phyloP scores from a whole-genome alignment of 2,113 vertebrate species.

The Rhineura floridana region DNA sequence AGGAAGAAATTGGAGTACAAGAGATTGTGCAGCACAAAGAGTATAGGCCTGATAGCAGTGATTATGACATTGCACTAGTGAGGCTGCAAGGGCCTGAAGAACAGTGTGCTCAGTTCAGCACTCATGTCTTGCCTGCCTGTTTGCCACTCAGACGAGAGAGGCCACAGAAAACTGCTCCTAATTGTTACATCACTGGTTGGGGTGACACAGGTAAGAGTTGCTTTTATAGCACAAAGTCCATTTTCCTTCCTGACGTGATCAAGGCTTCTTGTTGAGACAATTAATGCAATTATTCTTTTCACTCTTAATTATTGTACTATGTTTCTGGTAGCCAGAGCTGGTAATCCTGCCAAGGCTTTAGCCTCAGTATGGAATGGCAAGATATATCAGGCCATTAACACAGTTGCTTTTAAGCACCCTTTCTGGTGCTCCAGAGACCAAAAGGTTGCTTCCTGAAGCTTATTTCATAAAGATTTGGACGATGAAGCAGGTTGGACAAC shows the following conservation, averaged over 20 bases:
- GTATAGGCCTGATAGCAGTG: conserved; percentile 86
- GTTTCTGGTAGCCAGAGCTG: no score
- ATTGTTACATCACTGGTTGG: conserved; percentile 96
- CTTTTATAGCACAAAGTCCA: not conserved
- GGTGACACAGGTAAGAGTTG: conserved; percentile 91
- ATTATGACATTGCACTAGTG: conserved; percentile 92
- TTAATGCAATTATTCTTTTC: no score
- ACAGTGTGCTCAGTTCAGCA: conserved; percentile 83
- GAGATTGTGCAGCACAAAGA: conserved; percentile 84
- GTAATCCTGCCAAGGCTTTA: no score
- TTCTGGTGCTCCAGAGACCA: no score
- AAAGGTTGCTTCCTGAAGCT: no score
- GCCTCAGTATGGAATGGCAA: no score
- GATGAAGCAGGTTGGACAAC: no score
- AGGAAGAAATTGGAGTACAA: conserved; percentile 88
- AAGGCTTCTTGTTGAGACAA: not conserved
- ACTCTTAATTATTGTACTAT: no score
- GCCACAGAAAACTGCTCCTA: conserved; percentile 85
- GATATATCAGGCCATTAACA: no score
- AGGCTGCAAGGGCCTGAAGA: conserved; percentile 79
- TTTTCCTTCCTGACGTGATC: rapidly evolving
- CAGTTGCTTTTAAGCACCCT: no score
- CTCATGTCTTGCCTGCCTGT: conserved; percentile 89
- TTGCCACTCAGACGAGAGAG: conserved; percentile 85
- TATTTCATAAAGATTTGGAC: no score